Conservation (phyloP, 2,113 vertebrate genomes). For the Neodontobutis hainanensis region DNA sequence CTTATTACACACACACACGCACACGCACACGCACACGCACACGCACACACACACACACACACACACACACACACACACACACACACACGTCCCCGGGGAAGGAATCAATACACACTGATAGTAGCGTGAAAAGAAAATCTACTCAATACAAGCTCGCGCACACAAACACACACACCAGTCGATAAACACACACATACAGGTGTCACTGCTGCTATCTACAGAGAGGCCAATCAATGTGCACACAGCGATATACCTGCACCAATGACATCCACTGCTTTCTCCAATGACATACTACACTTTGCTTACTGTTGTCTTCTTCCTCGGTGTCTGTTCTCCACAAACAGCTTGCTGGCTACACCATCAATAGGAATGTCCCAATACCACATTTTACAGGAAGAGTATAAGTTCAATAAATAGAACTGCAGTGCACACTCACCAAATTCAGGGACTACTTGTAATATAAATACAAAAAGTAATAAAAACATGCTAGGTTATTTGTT, state of each 20-base stretch:
- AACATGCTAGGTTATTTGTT: no score
- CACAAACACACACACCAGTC: slow-evolving; percentile 48
- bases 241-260: slow-evolving; percentile 64
- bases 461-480: no score
- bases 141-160: slow-evolving; percentile 44
- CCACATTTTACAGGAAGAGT: no score
- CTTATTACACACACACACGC: not conserved
- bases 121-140: slow-evolving; percentile 31
- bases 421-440: no score
- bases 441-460: no score
- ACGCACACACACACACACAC: slow-evolving; percentile 14
- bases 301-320: not conserved
- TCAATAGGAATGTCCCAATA: no score
- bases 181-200: slow-evolving; percentile 69
- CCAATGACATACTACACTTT: slow-evolving; percentile 21
- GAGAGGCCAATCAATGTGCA: slow-evolving; percentile 65
- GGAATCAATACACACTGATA: slow-evolving; percentile 63
- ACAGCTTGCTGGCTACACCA: no score
- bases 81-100: slow-evolving; percentile 39
- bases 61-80: slow-evolving; percentile 5
- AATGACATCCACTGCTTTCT: slow-evolving; percentile 49
- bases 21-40: slow-evolving; percentile 4
- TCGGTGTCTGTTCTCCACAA: not conserved
- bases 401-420: no score
- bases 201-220: slow-evolving; percentile 65